Percentiles rank a stretch among this genome's conserved stretches.
phyloP scores from a whole-genome alignment of 1,140 invertebrate genomes.

The Drosophila athabasca region DNA sequence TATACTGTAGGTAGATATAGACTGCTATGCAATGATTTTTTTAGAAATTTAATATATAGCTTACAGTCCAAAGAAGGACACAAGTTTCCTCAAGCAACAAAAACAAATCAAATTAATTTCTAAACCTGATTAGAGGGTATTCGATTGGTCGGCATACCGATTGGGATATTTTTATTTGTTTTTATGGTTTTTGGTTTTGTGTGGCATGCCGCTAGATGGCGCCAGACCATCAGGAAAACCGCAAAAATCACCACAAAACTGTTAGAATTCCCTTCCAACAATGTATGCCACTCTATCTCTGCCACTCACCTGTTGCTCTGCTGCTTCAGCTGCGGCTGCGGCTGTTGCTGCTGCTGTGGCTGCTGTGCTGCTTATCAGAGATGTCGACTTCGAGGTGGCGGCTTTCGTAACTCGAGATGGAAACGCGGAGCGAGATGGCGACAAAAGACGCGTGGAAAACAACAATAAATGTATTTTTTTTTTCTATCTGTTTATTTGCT shows the following conservation, averaged over 20 bases:
- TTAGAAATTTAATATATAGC: no score
- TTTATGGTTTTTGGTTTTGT: no score
- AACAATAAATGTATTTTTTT: conserved; percentile 4
- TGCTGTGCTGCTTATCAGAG: conserved; percentile 37
- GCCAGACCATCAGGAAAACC: conserved; percentile 58
- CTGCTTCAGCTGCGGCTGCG: conserved; percentile 17
- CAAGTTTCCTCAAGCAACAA: no score
- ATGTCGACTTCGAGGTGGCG: conserved; percentile 45
- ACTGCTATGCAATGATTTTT: no score
- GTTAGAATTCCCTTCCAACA: conserved; percentile 51
- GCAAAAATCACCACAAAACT: conserved; percentile 55
- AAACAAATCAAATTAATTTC: no score
- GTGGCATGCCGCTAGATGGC: conserved; percentile 51
- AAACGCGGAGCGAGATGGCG: conserved; percentile 7
- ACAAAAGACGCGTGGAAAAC: no score
- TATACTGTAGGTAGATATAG: no score
- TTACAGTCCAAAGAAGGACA: no score
- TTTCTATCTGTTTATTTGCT: conserved; percentile 1
- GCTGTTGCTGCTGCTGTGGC: conserved; percentile 11
- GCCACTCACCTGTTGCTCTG: conserved; percentile 45
- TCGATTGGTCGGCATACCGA: no score
- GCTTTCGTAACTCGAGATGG: conserved; percentile 57
- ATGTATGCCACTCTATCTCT: conserved; percentile 21
- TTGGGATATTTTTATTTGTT: no score
- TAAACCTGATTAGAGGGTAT: no score